Evolutionary conservation across 1,140 invertebrate genomes (phyloP).

Genomic region (Gryllus bimaculatus): DNA sequence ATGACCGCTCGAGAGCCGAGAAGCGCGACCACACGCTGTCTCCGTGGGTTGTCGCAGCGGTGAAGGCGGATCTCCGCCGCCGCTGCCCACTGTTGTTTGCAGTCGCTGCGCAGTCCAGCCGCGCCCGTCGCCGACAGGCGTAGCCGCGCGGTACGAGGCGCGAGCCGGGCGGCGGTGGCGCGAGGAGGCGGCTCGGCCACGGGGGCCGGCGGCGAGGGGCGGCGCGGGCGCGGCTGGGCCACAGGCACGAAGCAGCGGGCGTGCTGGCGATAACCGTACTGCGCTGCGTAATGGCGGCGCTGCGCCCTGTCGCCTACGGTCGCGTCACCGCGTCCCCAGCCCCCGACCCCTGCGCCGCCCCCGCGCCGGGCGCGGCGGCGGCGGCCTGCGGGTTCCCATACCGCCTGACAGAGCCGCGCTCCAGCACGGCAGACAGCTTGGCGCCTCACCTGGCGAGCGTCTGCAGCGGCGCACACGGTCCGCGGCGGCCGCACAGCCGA

Average conservation of each 20-base stretch:
- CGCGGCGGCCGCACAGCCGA: conserved; percentile 11
- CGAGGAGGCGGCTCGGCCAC: too few species aligned
- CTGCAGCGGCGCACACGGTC: background rate
- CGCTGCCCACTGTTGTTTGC: conserved; percentile 32
- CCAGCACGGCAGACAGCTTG: conserved; percentile 35
- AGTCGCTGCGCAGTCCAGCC: background rate
- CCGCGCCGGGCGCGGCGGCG: conserved; percentile 52
- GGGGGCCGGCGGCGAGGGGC: too few species aligned
- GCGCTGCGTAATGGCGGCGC: too few species aligned
- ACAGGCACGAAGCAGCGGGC: conserved; percentile 25
- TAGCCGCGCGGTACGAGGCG: conserved; percentile 6
- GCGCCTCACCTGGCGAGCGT: background rate
- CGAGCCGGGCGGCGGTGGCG: conserved; percentile 29
- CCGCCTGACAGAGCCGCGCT: conserved; percentile 43
- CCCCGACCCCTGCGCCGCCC: conserved; percentile 30
- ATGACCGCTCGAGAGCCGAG: too few species aligned
- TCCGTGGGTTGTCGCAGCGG: conserved; percentile 35
- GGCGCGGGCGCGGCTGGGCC: conserved; percentile 3
- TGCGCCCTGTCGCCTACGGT: too few species aligned
- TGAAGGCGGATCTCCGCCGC: conserved; percentile 42
- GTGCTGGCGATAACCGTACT: too few species aligned
- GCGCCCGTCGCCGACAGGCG: background rate
- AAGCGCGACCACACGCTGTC: conserved; percentile 32
- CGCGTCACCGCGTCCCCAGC: conserved; percentile 14
- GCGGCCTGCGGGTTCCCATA: conserved; percentile 75